phyloP scores from a whole-genome alignment of 2,797 vertebrate species.

The Petrocephalus schoutedeni region DNA sequence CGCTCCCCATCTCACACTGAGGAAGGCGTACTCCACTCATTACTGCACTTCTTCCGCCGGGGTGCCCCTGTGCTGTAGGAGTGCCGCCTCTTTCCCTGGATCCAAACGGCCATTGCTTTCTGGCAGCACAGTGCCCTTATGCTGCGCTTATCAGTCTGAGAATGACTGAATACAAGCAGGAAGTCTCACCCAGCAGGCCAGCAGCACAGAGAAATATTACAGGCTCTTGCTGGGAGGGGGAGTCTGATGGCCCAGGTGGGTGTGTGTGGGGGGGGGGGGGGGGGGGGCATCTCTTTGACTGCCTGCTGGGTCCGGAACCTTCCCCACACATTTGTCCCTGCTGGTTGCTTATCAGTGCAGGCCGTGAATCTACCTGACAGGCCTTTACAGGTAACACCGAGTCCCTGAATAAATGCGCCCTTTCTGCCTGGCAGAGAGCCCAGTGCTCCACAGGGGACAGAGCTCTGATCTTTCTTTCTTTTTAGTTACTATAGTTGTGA shows the following conservation, averaged over 20 bases:
- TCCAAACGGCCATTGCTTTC: slow-evolving; percentile 63
- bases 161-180: slow-evolving; percentile 84
- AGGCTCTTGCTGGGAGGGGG: slow-evolving; percentile 77
- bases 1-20: not conserved
- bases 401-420: slow-evolving; percentile 65
- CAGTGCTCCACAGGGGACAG: slow-evolving; percentile 48
- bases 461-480: slow-evolving; percentile 45
- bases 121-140: slow-evolving; percentile 57
- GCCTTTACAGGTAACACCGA: slow-evolving; percentile 63
- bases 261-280: slow-evolving; percentile 16
- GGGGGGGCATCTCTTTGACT: slow-evolving; percentile 53
- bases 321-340: slow-evolving; percentile 45
- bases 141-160: slow-evolving; percentile 82
- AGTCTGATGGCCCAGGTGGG: not conserved
- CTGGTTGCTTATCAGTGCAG: slow-evolving; percentile 51
- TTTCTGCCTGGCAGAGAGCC: slow-evolving; percentile 51
- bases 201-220: slow-evolving; percentile 78
- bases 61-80: slow-evolving; percentile 42
- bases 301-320: slow-evolving; percentile 61
- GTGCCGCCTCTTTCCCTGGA: slow-evolving; percentile 65
- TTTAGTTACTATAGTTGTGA: slow-evolving; percentile 37
- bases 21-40: not conserved
- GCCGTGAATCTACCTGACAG: slow-evolving; percentile 66
- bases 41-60: slow-evolving; percentile 26
- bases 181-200: slow-evolving; percentile 79